Conservation (phyloP, 2,797 vertebrate genomes). For the Sebastes hubbsi region DNA sequence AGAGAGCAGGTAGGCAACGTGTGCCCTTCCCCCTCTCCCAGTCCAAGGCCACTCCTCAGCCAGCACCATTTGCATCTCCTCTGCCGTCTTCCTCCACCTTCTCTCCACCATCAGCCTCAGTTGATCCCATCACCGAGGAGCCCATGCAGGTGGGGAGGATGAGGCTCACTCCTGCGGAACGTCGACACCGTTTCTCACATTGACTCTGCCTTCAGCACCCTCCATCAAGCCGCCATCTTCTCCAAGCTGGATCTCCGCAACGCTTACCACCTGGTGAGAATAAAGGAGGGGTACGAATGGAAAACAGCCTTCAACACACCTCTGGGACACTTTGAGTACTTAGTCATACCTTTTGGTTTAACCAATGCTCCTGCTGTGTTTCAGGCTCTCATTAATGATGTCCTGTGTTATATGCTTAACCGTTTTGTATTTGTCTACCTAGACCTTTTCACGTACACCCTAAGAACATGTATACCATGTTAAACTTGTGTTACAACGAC, state of each 20-base stretch:
- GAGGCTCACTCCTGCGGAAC: too few species aligned
- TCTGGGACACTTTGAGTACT: background rate
- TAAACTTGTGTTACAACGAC: background rate
- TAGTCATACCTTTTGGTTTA: background rate
- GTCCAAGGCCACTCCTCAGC: too few species aligned
- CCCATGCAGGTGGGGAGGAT: too few species aligned
- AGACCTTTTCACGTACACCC: background rate
- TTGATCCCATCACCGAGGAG: too few species aligned
- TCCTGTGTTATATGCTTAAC: background rate
- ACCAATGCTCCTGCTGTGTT: background rate
- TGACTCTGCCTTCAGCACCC: background rate
- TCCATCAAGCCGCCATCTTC: background rate
- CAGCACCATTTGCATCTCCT: too few species aligned
- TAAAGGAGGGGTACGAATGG: background rate
- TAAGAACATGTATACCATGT: background rate
- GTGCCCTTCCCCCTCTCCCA: too few species aligned
- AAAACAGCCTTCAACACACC: background rate
- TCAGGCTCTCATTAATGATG: background rate
- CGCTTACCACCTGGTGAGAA: background rate
- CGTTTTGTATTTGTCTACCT: too few species aligned
- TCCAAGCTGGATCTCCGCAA: background rate
- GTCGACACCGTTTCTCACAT: background rate
- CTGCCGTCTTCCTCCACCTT: too few species aligned
- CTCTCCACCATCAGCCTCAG: too few species aligned
- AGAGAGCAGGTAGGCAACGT: too few species aligned